A percentile compares a stretch with the other conserved stretches of the same genome.
These are phyloP conservation scores for Cassiopea andromeda DNA, from an alignment of 30 jellyfish, hydroid and myxozoan genomes.

Conservation along the genomic window DNA sequence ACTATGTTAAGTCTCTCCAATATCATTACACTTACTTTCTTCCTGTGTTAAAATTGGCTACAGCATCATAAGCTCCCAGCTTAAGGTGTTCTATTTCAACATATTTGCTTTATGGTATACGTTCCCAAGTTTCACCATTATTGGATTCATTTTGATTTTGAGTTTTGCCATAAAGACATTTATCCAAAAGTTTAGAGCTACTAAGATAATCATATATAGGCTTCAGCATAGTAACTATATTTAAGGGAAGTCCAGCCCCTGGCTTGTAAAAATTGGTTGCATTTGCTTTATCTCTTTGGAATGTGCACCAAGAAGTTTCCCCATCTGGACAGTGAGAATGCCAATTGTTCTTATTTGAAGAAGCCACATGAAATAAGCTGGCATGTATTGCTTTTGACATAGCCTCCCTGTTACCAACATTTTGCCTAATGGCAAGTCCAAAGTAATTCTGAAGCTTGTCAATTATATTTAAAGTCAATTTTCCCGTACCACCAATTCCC, in stretches of 20 bases:
- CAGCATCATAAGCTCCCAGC: conserved; percentile 68
- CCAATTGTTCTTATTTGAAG: conserved; percentile 25
- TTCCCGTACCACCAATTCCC: conserved; percentile 67
- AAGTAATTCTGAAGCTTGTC: conserved; percentile 42
- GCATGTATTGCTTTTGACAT: conserved; percentile 57
- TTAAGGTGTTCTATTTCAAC: conserved; percentile 1
- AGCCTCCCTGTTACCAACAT: conserved; percentile 38
- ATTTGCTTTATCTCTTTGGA: conserved; percentile 52
- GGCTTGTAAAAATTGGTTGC: conserved; percentile 45
- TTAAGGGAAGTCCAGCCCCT: conserved; percentile 60
- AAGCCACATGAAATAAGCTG: conserved; percentile 57
- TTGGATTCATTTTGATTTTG: conserved; percentile 52
- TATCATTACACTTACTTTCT: conserved; percentile 17
- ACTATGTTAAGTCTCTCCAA: background rate
- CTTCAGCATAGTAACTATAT: conserved; percentile 12
- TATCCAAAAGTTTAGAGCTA: background rate
- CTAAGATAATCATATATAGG: conserved; percentile 51
- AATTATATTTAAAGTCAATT: conserved; percentile 38
- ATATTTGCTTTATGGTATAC: conserved; percentile 44
- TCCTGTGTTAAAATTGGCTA: conserved; percentile 37
- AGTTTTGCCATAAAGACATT: conserved; percentile 58
- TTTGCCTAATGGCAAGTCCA: conserved; percentile 65
- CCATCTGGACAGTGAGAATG: conserved; percentile 64
- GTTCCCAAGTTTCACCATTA: conserved; percentile 39
- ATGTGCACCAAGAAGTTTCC: conserved; percentile 49